A percentile compares a stretch with the other conserved stretches of the same genome.
Conservation (phyloP, 92 coral and sea anemone genomes). For the Muricea muricata region DNA sequence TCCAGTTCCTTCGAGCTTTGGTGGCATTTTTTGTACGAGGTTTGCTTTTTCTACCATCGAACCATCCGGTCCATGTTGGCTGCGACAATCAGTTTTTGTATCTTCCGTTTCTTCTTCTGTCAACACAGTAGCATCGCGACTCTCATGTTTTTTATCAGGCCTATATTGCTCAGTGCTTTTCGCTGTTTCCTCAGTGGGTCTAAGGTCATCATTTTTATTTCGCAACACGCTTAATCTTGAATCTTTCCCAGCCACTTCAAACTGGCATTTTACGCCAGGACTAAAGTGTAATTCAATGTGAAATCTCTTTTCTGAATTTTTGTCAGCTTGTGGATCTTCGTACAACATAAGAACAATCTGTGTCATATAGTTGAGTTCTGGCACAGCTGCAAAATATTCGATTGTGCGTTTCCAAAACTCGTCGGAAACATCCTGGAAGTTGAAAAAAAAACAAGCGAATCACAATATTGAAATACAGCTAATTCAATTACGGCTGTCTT, state of each 20-base stretch:
- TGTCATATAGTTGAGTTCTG: conserved; percentile 97
- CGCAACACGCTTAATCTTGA: not conserved
- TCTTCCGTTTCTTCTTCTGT: not conserved
- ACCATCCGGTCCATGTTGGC: too few species aligned
- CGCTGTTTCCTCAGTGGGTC: not conserved
- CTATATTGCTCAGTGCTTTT: not conserved
- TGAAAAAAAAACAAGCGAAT: not conserved
- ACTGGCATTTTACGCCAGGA: conserved; percentile 66
- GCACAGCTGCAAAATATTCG: conserved; percentile 77
- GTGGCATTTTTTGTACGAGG: too few species aligned
- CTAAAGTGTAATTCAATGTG: conserved; percentile 94
- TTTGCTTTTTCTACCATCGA: too few species aligned
- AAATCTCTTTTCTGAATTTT: conserved; percentile 74
- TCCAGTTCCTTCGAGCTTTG: not conserved
- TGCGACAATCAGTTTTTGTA: too few species aligned
- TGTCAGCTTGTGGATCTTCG: conserved; percentile 95
- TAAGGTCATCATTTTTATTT: too few species aligned
- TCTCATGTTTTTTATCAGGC: not conserved
- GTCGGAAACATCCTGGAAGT: conserved; percentile 67
- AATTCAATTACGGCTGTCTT: too few species aligned
- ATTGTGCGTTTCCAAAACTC: conserved; percentile 90
- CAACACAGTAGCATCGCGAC: not conserved
- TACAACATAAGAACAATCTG: conserved; percentile 92
- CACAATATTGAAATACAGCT: too few species aligned
- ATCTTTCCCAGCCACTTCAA: conserved; percentile 11